These are phyloP conservation scores for Melanerpes aurifrons DNA, from an alignment of 2,113 vertebrate species.

Conservation along the genomic window DNA sequence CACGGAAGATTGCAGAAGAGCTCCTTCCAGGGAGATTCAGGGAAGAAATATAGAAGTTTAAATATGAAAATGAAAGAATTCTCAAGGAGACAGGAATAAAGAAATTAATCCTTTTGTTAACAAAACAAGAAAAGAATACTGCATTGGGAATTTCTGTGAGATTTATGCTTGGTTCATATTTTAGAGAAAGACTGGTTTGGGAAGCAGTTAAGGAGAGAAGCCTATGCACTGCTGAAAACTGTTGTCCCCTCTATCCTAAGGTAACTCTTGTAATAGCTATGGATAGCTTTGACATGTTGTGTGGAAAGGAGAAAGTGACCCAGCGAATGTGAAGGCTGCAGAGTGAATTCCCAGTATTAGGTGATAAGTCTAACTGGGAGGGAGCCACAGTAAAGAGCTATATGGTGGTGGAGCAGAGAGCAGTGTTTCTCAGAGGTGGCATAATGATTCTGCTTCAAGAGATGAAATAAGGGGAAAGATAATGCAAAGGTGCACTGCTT, in stretches of 20 bases:
- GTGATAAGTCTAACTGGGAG: not conserved
- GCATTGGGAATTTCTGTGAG: not conserved
- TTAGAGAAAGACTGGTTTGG: not conserved
- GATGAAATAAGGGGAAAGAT: not conserved
- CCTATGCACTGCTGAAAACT: not conserved
- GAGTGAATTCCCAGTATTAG: not conserved
- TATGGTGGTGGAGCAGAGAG: not conserved
- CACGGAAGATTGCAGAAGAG: not conserved
- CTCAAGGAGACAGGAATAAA: not conserved
- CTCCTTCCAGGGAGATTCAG: not conserved
- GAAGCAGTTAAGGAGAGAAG: not conserved
- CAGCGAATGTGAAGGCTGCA: not conserved
- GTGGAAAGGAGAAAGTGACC: not conserved
- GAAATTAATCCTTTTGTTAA: not conserved
- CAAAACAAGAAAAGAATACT: not conserved
- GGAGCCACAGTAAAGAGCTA: not conserved
- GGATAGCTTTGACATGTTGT: not conserved
- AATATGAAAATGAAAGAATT: constrained; percentile 9
- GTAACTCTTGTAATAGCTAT: not conserved
- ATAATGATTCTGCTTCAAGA: not conserved
- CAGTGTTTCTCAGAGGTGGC: not conserved
- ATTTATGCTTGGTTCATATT: not conserved
- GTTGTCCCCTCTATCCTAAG: not conserved
- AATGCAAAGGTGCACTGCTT: not conserved
- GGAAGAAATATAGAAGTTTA: not conserved